phyloP scores from a whole-genome alignment of 2,888 invertebrate species.

The Plutella xylostella region DNA sequence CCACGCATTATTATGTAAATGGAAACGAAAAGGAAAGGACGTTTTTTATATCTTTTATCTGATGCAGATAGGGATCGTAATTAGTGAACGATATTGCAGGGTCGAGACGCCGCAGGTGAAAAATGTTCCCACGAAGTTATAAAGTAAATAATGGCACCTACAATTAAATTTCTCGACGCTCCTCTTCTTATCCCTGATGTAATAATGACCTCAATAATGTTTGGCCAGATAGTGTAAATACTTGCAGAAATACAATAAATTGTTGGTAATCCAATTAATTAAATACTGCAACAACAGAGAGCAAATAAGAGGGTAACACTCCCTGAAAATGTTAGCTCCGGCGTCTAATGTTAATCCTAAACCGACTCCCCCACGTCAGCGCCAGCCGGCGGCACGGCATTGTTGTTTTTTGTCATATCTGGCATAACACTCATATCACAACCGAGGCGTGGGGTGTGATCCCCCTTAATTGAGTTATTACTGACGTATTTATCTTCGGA shows the following conservation, averaged over 20 bases:
- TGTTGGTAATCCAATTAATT: background rate
- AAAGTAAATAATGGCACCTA: background rate
- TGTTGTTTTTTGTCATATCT: conserved; percentile 46
- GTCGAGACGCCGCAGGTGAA: conserved; percentile 37
- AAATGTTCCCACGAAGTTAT: conserved; percentile 37
- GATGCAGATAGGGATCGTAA: conserved; percentile 58
- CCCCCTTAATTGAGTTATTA: conserved; percentile 63
- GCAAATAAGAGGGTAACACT: conserved; percentile 32
- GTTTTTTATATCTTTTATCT: conserved; percentile 50
- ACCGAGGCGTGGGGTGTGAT: conserved; percentile 38
- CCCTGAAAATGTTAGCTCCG: conserved; percentile 36
- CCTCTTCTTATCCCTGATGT: too few relatives aligned
- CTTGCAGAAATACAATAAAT: background rate
- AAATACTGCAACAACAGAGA: background rate
- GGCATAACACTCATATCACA: conserved; percentile 31
- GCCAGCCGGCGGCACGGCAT: conserved; percentile 33
- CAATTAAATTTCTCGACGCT: too few relatives aligned
- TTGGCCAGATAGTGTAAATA: too few relatives aligned
- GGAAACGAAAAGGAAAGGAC: conserved; percentile 55
- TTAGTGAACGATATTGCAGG: conserved; percentile 47
- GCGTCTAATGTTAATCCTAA: conserved; percentile 17
- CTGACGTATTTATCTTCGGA: conserved; percentile 43
- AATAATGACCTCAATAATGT: too few relatives aligned
- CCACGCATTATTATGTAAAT: conserved; percentile 66
- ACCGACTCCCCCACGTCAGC: conserved; percentile 26